Percentiles rank a stretch among this genome's conserved stretches.
phyloP scores from a whole-genome alignment of 2,113 vertebrate species.

The Podocnemis expansa region DNA sequence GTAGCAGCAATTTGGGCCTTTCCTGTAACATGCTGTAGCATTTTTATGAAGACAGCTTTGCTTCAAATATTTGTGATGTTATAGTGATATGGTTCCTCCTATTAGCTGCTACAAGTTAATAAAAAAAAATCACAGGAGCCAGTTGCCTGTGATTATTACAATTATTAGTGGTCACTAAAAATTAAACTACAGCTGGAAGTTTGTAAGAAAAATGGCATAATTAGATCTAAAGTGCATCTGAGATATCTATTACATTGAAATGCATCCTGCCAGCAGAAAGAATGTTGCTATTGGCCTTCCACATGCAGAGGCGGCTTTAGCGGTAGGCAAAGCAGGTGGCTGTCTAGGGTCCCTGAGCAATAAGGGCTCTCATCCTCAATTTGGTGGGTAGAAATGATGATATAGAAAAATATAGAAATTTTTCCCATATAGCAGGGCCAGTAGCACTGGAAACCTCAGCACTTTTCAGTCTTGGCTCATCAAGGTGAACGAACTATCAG shows the following conservation, averaged over 20 bases:
- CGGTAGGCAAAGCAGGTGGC: too few relatives aligned
- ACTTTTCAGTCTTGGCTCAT: too few relatives aligned
- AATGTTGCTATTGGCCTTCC: neutral
- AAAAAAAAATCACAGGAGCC: neutral
- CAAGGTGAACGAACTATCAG: too few relatives aligned
- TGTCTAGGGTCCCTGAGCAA: too few relatives aligned
- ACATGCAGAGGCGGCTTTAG: too few relatives aligned
- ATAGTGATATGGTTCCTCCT: neutral
- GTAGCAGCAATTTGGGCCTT: neutral
- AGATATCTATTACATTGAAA: constrained; percentile 23
- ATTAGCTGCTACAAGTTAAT: constrained; percentile 6
- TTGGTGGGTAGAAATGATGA: too few relatives aligned
- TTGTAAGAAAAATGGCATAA: neutral
- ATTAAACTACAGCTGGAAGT: constrained; percentile 19
- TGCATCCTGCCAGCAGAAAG: neutral
- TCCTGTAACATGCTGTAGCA: neutral
- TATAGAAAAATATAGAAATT: too few relatives aligned
- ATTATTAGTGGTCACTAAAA: constrained; percentile 17
- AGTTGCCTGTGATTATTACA: constrained; percentile 2
- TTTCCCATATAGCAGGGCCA: too few relatives aligned
- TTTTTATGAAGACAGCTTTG: neutral
- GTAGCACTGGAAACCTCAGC: too few relatives aligned
- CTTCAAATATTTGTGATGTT: neutral
- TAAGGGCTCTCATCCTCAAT: too few relatives aligned
- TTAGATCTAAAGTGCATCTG: constrained; percentile 5